phyloP scores from a whole-genome alignment of 2,797 vertebrate species.

The Sebastes elongatus region DNA sequence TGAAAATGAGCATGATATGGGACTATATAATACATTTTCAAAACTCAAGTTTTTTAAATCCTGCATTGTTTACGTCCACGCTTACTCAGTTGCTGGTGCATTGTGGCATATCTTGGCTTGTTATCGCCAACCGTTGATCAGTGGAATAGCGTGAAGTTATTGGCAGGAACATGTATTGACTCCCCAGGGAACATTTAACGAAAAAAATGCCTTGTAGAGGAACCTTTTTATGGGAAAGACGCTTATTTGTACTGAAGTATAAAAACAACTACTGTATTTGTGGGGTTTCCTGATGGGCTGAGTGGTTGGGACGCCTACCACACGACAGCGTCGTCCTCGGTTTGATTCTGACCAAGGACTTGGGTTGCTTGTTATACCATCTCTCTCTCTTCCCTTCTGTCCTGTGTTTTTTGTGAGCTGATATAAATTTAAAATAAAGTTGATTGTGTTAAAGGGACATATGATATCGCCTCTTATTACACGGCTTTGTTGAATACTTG shows the following conservation, averaged over 20 bases:
- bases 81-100: background rate
- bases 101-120: background rate
- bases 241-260: background rate
- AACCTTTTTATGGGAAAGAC: background rate
- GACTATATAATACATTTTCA: background rate
- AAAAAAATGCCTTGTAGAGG: background rate
- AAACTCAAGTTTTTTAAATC: background rate
- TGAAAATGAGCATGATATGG: too few species aligned
- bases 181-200: background rate
- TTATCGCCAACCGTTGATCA: background rate
- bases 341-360: background rate
- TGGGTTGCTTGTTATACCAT: background rate
- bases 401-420: too few species aligned
- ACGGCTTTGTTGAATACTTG: too few species aligned
- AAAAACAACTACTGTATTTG: background rate
- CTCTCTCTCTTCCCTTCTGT: background rate
- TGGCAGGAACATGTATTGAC: background rate
- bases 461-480: too few species aligned
- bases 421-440: too few species aligned
- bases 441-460: too few species aligned
- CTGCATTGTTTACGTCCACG: background rate
- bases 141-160: background rate
- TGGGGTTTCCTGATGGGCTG: background rate
- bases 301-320: background rate
- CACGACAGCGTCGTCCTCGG: background rate